phyloP scores from a whole-genome alignment of 37 sponge, comb jelly and placozoan species.

The Tethya wilhelma region DNA sequence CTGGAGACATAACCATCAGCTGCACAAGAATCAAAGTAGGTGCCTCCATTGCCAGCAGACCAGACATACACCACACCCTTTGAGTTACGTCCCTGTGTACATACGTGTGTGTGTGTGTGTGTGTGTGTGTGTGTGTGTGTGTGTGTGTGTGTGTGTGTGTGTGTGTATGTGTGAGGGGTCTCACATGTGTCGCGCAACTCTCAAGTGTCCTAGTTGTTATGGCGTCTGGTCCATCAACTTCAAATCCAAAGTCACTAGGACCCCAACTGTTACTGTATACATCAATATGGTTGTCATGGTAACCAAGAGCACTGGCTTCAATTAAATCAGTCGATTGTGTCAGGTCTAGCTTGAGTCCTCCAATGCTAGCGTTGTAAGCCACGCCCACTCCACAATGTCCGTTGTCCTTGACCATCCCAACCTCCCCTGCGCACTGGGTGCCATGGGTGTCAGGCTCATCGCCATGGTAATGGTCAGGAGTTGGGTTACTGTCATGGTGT shows the following conservation, averaged over 20 bases:
- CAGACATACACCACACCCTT: constrained; percentile 90
- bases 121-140: no score
- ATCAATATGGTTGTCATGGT: constrained; percentile 67
- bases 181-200: constrained; percentile 60
- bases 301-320: constrained; percentile 80
- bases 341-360: constrained; percentile 59
- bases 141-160: no score
- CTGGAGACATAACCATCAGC: constrained; percentile 91
- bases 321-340: constrained; percentile 59
- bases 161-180: background rate
- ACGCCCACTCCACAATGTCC: constrained; percentile 83
- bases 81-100: constrained; percentile 72
- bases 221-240: constrained; percentile 84
- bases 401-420: constrained; percentile 78
- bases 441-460: constrained; percentile 83
- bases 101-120: background rate
- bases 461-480: background rate
- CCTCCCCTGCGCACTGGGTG: constrained; percentile 95
- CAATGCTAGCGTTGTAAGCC: constrained; percentile 84
- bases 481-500: constrained; percentile 76
- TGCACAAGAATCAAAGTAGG: constrained; percentile 82
- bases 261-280: constrained; percentile 97
- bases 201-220: constrained; percentile 62
- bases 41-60: constrained; percentile 97
- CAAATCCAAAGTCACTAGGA: constrained; percentile 90